Evolutionary conservation across 92 coral and sea anemone species (phyloP).

Genomic region (Phenganax subtilis): DNA sequence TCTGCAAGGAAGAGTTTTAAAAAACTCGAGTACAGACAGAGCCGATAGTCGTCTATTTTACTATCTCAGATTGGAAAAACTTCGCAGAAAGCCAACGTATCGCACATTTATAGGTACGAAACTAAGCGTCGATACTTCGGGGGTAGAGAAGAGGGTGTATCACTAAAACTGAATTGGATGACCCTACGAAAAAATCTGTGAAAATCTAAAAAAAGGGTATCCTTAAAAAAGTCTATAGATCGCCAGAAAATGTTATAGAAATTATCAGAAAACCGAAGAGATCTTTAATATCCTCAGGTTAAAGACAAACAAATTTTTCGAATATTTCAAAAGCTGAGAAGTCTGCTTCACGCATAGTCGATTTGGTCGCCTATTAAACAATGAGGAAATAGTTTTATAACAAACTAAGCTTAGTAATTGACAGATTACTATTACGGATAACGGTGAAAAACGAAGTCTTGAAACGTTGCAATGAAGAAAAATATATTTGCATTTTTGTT

Average conservation of each 20-base stretch:
- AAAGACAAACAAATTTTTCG: background rate
- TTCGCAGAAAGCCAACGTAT: conserved; percentile 18
- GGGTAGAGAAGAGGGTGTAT: background rate
- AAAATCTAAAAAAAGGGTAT: too few relatives aligned
- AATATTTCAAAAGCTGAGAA: background rate
- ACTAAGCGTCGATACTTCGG: background rate
- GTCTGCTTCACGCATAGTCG: too few relatives aligned
- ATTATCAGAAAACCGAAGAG: too few relatives aligned
- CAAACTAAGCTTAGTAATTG: too few relatives aligned
- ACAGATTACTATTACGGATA: too few relatives aligned
- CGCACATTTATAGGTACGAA: conserved; percentile 16
- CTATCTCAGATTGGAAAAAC: background rate
- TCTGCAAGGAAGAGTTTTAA: background rate
- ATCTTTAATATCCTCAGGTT: too few relatives aligned
- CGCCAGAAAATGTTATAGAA: too few relatives aligned
- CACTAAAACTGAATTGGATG: background rate
- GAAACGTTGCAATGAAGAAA: too few relatives aligned
- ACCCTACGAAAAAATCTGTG: background rate
- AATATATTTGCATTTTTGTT: background rate
- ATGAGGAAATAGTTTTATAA: too few relatives aligned
- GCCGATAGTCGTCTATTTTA: background rate
- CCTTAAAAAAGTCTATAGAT: too few relatives aligned
- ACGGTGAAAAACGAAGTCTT: too few relatives aligned
- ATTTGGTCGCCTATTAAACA: too few relatives aligned
- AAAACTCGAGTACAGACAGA: conserved; percentile 9